Conservation (phyloP, 2,888 invertebrate species). For the Epinotia nisella region DNA sequence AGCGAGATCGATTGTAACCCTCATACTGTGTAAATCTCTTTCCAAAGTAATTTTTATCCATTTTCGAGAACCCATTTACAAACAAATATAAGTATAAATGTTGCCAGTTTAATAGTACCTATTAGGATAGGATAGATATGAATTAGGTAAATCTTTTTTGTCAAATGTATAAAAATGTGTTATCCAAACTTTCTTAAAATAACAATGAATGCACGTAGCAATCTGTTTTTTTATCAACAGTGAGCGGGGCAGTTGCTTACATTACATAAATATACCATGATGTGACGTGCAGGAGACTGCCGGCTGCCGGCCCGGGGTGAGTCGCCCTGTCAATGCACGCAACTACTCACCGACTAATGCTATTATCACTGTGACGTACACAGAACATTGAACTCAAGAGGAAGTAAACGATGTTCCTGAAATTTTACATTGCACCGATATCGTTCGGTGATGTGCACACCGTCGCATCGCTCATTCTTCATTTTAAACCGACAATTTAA, state of each 20-base stretch:
- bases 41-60: too few relatives aligned
- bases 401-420: slow-evolving; percentile 77
- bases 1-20: too few relatives aligned
- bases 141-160: too few relatives aligned
- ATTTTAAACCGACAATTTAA: not conserved
- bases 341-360: slow-evolving; percentile 67
- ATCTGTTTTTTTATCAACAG: slow-evolving; percentile 33
- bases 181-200: slow-evolving; percentile 15
- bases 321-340: slow-evolving; percentile 76
- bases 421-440: slow-evolving; percentile 69
- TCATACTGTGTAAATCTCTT: too few relatives aligned
- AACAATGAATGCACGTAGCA: slow-evolving; percentile 8
- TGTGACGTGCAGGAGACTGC: slow-evolving; percentile 48
- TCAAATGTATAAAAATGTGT: too few relatives aligned
- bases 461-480: not conserved
- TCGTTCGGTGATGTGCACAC: slow-evolving; percentile 47
- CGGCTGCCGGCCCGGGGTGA: slow-evolving; percentile 66
- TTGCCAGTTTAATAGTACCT: too few relatives aligned
- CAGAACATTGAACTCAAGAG: slow-evolving; percentile 81
- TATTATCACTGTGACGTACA: slow-evolving; percentile 78
- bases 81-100: too few relatives aligned
- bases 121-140: too few relatives aligned
- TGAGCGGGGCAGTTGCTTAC: slow-evolving; percentile 47
- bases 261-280: slow-evolving; percentile 44
- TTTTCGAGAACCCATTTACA: too few relatives aligned